Evolutionary conservation across 2,797 vertebrate genomes (phyloP), one percentile per base, ranked within the genome.

Genomic region (Muscicapa comitata): DNA sequence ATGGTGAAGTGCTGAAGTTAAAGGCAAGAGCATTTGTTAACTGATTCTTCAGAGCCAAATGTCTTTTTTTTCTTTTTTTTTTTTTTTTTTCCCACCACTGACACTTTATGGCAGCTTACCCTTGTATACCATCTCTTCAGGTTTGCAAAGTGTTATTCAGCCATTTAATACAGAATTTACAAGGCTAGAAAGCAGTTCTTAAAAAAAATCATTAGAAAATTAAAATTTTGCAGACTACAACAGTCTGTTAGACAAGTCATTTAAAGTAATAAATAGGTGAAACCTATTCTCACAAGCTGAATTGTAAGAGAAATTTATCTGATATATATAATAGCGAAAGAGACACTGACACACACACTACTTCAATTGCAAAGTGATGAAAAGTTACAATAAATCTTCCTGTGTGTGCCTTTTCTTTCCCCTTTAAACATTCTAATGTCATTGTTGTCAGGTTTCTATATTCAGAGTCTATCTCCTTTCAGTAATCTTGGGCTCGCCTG

Each of bases 381-480:
- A 86, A 94, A 76, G 73, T 89, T 95, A 33, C 48, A 75, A 58
- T 93, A 94, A 94, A 78, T 86, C 29, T 82, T 51, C 42, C 37
- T 37, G 38, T 73, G 35, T 73, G 15, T 57, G 42, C 37, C 10
- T 57, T 51, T 74, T 53, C 38, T 45, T 38, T 61, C 33, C 29
- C 72, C 47, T 88, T 93, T 55, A 94, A 91, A 48, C 43, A 43
- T 68, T 77, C 50, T 91, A 88, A 91, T 90, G 75, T 93, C 86
- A 55, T 51, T 93, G 80, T 93, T 94, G 91, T 91, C 91, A 91
- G 78, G 89, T 92, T 95, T 88, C 90, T 90, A 81, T 78, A 93
- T 95, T 95, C 94, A 91, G 77, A 85, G 81, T 51, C 91, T 86
- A 62, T 94, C 95, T 94, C 85, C 91, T 91, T 45, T 90, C 89